Evolutionary conservation across 2,888 invertebrate species (phyloP), one percentile per base, ranked within the genome.

Genomic region (Theretra japonica): DNA sequence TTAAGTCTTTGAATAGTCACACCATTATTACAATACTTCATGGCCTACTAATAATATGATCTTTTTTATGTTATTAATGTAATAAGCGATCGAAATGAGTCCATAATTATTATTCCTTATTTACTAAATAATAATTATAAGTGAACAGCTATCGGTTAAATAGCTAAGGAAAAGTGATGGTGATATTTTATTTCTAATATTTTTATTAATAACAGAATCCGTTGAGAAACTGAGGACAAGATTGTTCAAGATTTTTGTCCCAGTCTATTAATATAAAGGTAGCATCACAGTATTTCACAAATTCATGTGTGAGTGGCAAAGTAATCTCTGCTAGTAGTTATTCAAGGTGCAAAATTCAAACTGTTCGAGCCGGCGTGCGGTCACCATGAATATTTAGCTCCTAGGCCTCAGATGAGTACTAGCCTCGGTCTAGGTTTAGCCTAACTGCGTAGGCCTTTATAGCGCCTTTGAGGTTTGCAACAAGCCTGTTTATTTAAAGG

Each of bases 311-410:
- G 8, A 33, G 19, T 30, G 5, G n/a, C n/a, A 8, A 60, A 19
- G 30, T 60, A 33, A 60, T 30, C 60, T 60, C 8, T 33, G 30
- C 4, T 33, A 33, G 60, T 41, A 48, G 23, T 65, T 48, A 65
- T 15, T 48, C 59, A 41, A 65, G 65, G 23, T 48, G 41, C 23
- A 65, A 65, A 48, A 65, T 65, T 65, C 65, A 70, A 23, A 23
- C 30, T 30, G 69, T 41, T 8, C 11, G 33, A 8, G 21, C 23
- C 57, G 33, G 58, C 58, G 41, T 58, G 69, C 23, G 69, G 69
- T 70, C 25, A 23, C 23, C 69, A 57, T 70, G 69, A 70, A 70
- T 70, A 70, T 41, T 58, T 70, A 70, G 7, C 62, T 53, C 5
- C 65, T 1, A 6, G 11, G 17, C n/a, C 19, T 41, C n/a, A 65